Evolutionary conservation across 2,888 invertebrate species (phyloP).

Genomic region (Eurytoma californica): DNA sequence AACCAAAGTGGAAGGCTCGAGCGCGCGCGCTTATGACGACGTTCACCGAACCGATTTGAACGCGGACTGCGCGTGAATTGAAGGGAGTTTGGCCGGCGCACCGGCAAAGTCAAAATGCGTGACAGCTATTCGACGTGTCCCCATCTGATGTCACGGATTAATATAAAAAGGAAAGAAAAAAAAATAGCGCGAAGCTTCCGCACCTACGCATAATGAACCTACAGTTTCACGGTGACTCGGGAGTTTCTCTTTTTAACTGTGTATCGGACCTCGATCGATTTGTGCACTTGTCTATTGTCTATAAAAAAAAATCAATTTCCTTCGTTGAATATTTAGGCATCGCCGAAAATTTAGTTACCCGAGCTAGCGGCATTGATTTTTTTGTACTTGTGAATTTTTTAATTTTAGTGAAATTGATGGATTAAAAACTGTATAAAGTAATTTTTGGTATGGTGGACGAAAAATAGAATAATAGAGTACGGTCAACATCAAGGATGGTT

Average conservation of each 20-base stretch:
- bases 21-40: constrained; percentile 46
- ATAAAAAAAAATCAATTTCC: constrained; percentile 39
- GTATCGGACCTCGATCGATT: constrained; percentile 20
- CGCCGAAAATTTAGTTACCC: not conserved
- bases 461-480: no score
- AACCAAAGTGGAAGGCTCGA: not conserved
- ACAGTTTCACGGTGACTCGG: constrained; percentile 49
- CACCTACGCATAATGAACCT: constrained; percentile 46
- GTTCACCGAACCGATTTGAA: constrained; percentile 55
- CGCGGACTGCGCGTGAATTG: constrained; percentile 57
- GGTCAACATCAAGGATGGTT: no score
- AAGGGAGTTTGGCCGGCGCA: constrained; percentile 58
- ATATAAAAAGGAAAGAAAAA: constrained; percentile 54
- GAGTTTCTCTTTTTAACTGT: constrained; percentile 31
- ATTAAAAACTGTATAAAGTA: not conserved
- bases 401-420: not conserved
- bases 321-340: not conserved
- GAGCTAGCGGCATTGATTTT: not conserved
- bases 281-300: constrained; percentile 21
- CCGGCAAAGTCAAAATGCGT: constrained; percentile 56
- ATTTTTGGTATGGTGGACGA: not conserved
- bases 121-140: constrained; percentile 60
- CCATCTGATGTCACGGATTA: constrained; percentile 61
- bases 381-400: not conserved
- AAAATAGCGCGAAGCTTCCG: constrained; percentile 55